phyloP scores from a whole-genome alignment of 2,888 invertebrate genomes.

The Pharmacophagus antenor region DNA sequence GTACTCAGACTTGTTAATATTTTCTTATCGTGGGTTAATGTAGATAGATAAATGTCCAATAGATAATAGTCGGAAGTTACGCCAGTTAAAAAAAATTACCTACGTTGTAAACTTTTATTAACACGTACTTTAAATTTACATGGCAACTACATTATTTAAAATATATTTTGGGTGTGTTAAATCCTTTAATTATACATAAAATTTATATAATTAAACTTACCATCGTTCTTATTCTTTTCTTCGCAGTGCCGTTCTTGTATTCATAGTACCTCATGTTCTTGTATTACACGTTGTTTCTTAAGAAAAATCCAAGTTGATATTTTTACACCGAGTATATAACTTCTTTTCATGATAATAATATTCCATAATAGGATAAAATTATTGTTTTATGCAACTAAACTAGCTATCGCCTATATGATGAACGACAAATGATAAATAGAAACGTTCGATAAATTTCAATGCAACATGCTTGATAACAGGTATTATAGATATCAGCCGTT shows the following conservation, averaged over 20 bases:
- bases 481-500: constrained; percentile 17
- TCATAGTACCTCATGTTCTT: constrained; percentile 35
- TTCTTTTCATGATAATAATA: neutral
- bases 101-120: neutral
- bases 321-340: too few species aligned
- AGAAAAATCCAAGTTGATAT: neutral
- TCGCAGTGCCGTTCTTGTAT: constrained; percentile 36
- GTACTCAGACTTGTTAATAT: too few species aligned
- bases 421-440: constrained; percentile 21
- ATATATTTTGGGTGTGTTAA: too few species aligned
- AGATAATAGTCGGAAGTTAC: neutral
- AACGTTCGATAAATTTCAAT: constrained; percentile 20
- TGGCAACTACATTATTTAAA: too few species aligned
- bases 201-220: constrained; percentile 33
- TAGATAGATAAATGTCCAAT: neutral
- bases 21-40: neutral
- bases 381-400: neutral
- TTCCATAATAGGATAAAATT: neutral
- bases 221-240: constrained; percentile 34
- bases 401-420: constrained; percentile 10
- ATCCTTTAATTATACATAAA: too few species aligned
- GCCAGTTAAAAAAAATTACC: neutral
- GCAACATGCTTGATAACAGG: constrained; percentile 18
- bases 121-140: too few species aligned
- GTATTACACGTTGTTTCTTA: neutral